These are phyloP conservation scores for Arion vulgaris DNA, from an alignment of 1,140 invertebrate genomes.

Conservation along the genomic window DNA sequence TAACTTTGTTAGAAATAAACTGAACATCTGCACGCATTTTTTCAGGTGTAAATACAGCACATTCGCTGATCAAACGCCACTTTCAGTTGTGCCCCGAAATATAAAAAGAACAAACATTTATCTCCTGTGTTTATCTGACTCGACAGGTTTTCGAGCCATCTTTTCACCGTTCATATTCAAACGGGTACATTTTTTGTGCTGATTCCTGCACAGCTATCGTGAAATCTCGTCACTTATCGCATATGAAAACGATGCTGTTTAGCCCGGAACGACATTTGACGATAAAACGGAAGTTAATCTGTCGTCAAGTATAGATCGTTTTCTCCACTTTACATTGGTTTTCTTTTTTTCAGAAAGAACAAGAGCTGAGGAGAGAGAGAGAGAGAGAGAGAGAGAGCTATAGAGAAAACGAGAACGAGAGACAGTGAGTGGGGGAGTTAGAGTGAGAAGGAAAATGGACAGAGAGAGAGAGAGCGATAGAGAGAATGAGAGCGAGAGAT, in stretches of 20 bases:
- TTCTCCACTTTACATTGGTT: background rate
- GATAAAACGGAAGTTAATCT: slow-evolving; percentile 2
- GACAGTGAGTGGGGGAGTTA: too few relatives aligned
- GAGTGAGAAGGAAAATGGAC: too few relatives aligned
- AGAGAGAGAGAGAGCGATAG: too few relatives aligned
- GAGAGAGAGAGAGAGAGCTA: background rate
- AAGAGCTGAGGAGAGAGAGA: background rate
- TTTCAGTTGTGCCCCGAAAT: too few relatives aligned
- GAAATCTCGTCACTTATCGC: slow-evolving; percentile 16
- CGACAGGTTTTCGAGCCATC: background rate
- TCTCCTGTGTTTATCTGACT: background rate
- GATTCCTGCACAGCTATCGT: background rate
- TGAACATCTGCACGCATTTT: too few relatives aligned
- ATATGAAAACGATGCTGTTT: background rate
- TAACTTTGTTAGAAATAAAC: too few relatives aligned
- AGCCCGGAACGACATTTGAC: background rate
- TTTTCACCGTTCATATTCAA: background rate
- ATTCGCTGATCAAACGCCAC: too few relatives aligned
- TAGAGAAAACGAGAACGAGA: background rate
- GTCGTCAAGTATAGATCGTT: background rate
- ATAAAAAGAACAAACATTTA: slow-evolving; percentile 6
- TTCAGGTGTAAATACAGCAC: too few relatives aligned
- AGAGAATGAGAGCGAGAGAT: too few relatives aligned
- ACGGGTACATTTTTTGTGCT: background rate
- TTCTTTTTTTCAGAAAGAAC: background rate